These are phyloP conservation scores for Macroglossus sobrinus DNA, from an alignment of 2,113 vertebrate species.

Conservation along the genomic window DNA sequence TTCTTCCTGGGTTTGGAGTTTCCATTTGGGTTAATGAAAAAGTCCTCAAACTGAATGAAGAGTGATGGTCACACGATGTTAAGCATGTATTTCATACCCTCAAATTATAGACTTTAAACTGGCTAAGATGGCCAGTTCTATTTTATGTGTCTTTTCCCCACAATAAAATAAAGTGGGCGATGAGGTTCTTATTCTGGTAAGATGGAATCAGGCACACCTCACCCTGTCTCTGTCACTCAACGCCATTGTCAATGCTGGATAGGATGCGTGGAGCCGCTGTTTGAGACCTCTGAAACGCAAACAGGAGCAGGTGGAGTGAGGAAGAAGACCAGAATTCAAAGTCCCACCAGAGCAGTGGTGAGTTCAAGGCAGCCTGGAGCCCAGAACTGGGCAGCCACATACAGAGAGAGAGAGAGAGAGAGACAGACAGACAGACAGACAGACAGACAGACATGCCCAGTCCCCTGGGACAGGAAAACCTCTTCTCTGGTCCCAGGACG, in stretches of 20 bases:
- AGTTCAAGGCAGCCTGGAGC: not conserved
- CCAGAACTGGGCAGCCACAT: not conserved
- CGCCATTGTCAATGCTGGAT: fast-evolving
- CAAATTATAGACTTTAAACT: no score
- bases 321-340: no score
- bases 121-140: not conserved
- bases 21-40: not conserved
- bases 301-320: not conserved
- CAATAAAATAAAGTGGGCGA: not conserved
- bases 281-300: not conserved
- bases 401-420: fast-evolving
- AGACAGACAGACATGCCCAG: not conserved
- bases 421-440: no score
- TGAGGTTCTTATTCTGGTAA: no score
- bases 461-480: fast-evolving
- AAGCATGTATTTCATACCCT: not conserved
- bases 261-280: fast-evolving
- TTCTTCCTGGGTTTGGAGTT: no score
- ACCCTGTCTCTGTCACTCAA: fast-evolving
- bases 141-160: not conserved
- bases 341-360: fast-evolving
- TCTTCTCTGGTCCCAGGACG: not conserved
- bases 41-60: not conserved
- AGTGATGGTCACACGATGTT: fast-evolving
- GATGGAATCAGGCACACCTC: no score